Evolutionary conservation across 2,113 vertebrate genomes (phyloP).

Genomic region (Callipepla squamata): DNA sequence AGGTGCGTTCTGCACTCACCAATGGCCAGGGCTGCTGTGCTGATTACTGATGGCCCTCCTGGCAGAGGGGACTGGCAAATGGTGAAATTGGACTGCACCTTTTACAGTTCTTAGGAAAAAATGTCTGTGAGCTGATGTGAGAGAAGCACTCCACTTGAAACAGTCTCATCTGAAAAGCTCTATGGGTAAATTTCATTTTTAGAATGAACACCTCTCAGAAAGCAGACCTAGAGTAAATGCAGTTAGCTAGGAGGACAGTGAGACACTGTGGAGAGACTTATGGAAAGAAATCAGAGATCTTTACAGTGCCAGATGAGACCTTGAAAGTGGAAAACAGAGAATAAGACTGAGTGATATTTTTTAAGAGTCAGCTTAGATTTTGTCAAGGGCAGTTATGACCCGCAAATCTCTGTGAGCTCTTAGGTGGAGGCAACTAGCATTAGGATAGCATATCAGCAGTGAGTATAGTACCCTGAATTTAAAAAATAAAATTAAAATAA

Average conservation of each 20-base stretch:
- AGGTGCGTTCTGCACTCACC: background rate
- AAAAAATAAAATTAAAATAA: background rate
- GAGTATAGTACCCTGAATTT: background rate
- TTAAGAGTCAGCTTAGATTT: background rate
- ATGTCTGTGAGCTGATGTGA: background rate
- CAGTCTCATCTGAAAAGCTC: background rate
- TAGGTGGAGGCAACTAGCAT: background rate
- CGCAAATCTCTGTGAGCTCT: background rate
- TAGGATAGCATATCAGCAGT: background rate
- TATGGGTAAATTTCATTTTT: background rate
- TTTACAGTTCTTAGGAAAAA: background rate
- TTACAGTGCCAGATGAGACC: fast-evolving
- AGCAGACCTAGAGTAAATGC: background rate
- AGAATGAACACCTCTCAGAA: background rate
- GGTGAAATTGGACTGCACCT: background rate
- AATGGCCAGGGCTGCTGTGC: background rate
- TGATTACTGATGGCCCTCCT: background rate
- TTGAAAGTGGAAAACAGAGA: background rate
- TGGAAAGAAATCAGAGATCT: background rate
- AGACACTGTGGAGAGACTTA: background rate
- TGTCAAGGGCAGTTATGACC: background rate
- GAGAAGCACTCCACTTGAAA: background rate
- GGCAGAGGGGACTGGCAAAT: background rate
- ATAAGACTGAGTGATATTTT: background rate
- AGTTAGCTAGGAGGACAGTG: background rate